phyloP scores from a whole-genome alignment of 2,888 invertebrate species.

The Cheilosia pagana region DNA sequence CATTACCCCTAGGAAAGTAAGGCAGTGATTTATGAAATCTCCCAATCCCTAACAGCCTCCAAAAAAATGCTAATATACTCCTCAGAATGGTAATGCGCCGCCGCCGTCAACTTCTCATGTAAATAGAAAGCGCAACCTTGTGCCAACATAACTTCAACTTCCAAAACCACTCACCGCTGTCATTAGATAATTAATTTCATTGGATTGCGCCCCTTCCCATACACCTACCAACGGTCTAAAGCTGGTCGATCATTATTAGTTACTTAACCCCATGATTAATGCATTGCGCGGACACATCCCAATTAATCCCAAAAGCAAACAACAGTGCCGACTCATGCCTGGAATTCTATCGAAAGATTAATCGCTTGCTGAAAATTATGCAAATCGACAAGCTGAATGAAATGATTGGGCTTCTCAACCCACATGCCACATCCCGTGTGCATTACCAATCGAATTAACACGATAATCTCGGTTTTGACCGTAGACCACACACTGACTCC shows the following conservation, averaged over 20 bases:
- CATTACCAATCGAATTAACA: constrained; percentile 46
- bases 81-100: no score
- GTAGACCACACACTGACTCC: no score
- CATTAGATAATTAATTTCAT: constrained; percentile 4
- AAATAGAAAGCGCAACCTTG: constrained; percentile 2
- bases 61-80: no score
- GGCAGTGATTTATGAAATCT: no score
- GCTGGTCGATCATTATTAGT: constrained; percentile 12
- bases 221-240: neutral
- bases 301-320: constrained; percentile 15
- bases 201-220: neutral
- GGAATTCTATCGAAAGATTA: constrained; percentile 32
- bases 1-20: no score
- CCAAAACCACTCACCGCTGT: constrained; percentile 4
- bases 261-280: constrained; percentile 33
- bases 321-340: constrained; percentile 8
- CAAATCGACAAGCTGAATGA: constrained; percentile 39
- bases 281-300: neutral
- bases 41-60: no score
- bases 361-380: constrained; percentile 34
- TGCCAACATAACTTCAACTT: neutral
- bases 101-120: no score
- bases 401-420: neutral
- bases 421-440: constrained; percentile 10
- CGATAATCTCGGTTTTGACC: constrained; percentile 42